These are phyloP conservation scores for Patella pellucida DNA, from an alignment of 2,888 invertebrate genomes.

Conservation along the genomic window DNA sequence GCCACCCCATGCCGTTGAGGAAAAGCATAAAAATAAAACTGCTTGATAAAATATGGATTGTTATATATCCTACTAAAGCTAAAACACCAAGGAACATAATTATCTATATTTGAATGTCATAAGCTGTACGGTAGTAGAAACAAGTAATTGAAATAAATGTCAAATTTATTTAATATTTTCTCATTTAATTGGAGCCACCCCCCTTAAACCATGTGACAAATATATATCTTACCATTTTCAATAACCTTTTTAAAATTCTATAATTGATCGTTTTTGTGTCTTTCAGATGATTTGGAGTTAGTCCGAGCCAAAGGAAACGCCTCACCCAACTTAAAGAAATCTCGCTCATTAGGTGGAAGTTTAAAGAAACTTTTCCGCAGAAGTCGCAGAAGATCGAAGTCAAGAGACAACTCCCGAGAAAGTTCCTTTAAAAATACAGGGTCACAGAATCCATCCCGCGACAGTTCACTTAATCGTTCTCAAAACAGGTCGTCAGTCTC, in stretches of 20 bases:
- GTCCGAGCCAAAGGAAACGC: conserved; percentile 42
- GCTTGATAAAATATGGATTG: too few species aligned
- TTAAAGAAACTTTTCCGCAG: conserved; percentile 62
- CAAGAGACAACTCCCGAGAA: conserved; percentile 57
- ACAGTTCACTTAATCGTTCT: conserved; percentile 52
- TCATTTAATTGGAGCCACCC: too few species aligned
- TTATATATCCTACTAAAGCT: too few species aligned
- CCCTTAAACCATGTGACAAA: too few species aligned
- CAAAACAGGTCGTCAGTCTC: conserved; percentile 35
- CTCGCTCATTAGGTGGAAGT: conserved; percentile 63
- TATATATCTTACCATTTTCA: too few species aligned
- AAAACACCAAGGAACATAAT: too few species aligned
- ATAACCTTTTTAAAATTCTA: background rate
- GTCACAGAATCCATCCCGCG: conserved; percentile 54
- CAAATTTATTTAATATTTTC: too few species aligned
- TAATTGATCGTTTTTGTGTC: conserved; percentile 8
- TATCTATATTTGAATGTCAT: too few species aligned
- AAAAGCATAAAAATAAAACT: too few species aligned
- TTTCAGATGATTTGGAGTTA: conserved; percentile 61
- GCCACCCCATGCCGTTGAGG: too few species aligned
- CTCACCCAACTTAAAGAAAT: conserved; percentile 61
- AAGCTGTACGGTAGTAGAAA: too few species aligned
- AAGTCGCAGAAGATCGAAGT: conserved; percentile 53
- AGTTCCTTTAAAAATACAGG: conserved; percentile 55
- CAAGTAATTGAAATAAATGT: too few species aligned